phyloP scores from a whole-genome alignment of 1,140 invertebrate genomes.

The Euschistus heros region DNA sequence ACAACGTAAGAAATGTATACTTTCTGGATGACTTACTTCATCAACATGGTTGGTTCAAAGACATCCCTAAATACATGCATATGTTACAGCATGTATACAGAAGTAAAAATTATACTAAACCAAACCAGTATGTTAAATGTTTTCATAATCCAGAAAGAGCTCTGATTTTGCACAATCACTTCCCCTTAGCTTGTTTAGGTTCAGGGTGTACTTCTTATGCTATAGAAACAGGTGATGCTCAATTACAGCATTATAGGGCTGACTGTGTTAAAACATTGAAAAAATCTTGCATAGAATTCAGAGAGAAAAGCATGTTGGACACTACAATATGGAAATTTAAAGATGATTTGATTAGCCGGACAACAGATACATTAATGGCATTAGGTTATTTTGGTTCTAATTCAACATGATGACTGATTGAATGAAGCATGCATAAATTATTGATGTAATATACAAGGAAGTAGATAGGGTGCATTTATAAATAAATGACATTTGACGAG shows the following conservation, averaged over 20 bases:
- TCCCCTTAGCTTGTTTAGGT: constrained; percentile 77
- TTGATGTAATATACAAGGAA: neutral
- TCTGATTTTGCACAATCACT: constrained; percentile 85
- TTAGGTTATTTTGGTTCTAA: constrained; percentile 55
- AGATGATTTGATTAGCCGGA: constrained; percentile 55
- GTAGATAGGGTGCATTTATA: neutral
- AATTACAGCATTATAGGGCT: constrained; percentile 85
- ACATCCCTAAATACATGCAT: constrained; percentile 81
- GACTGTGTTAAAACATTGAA: constrained; percentile 83
- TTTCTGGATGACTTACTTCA: constrained; percentile 83
- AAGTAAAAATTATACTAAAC: constrained; percentile 83
- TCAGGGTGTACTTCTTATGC: constrained; percentile 76
- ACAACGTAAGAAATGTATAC: constrained; percentile 88
- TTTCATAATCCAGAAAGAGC: constrained; percentile 86
- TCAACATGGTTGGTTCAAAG: constrained; percentile 68
- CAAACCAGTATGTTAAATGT: constrained; percentile 86
- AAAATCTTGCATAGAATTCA: constrained; percentile 72
- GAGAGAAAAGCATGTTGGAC: constrained; percentile 71
- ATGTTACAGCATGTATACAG: constrained; percentile 89
- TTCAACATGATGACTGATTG: neutral
- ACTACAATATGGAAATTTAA: constrained; percentile 81
- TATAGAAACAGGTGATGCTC: constrained; percentile 67
- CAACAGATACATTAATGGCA: constrained; percentile 54
- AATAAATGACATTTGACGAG: neutral
- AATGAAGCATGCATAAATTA: neutral